Base-by-base conservation (phyloP, 2,888 invertebrate genomes). In the Drosophila maculinotata region DNA sequence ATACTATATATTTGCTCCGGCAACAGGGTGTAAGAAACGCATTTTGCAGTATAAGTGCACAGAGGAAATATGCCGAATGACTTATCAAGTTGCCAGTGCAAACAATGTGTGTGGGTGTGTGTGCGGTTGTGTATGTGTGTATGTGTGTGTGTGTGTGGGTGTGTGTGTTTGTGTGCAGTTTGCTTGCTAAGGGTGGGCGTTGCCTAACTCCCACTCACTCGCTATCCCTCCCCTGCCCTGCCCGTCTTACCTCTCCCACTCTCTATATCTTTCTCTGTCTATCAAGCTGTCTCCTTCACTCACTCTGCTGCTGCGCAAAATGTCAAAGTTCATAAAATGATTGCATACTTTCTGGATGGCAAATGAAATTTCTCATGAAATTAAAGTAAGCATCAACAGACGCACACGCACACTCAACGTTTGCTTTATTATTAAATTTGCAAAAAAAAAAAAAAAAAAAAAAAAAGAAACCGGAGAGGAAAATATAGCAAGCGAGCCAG, bases 261-360 rank as follows among this genome's bases (percentile, higher is more conserved):
- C 7, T 38, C 42, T 33, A 5, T 12, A 25, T 14, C 30, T 9
- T 44, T 25, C 36, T 12, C 17, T 12, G 15, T 8, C 9, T 15
- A 31, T n/a, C 6, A 15, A n/a, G 10, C 41, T 35, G 12, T 30
- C 20, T 36, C 20, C 7, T 31, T 63, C 28, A 23, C 14, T 47
- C 44, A 39, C 28, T 44, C 25, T 41, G 28, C 26, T 64, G 63
- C 56, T 59, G 58, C 48, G 54, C 45, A 53, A 66, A 66, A 80
- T 80, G 75, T 69, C 69, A 77, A 65, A 77, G 77, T 71, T 76
- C 71, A 56, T 41, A 60, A 74, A 71, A 77, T 68, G 53, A 68
- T 71, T 79, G 81, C 79, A 81, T 79, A 79, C 71, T 76, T 81
- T 71, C 36, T 49, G 73, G 62, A 42, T 41, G 76, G 44, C 56